These are phyloP conservation scores for Theretra japonica DNA, from an alignment of 2,888 invertebrate species.

Conservation along the genomic window DNA sequence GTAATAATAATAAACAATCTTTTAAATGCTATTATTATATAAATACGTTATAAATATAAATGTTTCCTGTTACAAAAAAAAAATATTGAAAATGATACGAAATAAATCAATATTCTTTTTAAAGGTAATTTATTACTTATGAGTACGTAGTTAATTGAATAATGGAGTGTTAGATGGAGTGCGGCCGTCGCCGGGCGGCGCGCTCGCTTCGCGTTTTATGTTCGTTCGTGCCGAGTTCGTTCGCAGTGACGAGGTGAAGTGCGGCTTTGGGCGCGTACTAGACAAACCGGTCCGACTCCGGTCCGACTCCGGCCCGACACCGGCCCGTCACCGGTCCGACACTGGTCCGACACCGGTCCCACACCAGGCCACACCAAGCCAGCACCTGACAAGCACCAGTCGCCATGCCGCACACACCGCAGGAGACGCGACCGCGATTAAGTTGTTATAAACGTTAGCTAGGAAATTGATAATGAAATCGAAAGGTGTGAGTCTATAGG, in stretches of 20 bases:
- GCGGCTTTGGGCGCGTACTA: constrained; percentile 39
- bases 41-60: constrained; percentile 86
- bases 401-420: constrained; percentile 63
- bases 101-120: constrained; percentile 85
- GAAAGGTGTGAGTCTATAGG: constrained; percentile 83
- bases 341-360: constrained; percentile 29
- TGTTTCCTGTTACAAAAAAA: constrained; percentile 86
- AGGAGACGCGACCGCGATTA: constrained; percentile 79
- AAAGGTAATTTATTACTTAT: constrained; percentile 84
- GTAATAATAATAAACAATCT: constrained; percentile 86
- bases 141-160: constrained; percentile 84
- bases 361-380: constrained; percentile 31
- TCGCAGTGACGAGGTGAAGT: constrained; percentile 65
- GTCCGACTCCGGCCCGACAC: background rate
- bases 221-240: constrained; percentile 76
- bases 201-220: constrained; percentile 78
- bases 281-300: constrained; percentile 31
- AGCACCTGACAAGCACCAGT: constrained; percentile 43
- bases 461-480: constrained; percentile 85
- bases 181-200: constrained; percentile 72
- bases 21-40: constrained; percentile 86
- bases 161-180: constrained; percentile 79
- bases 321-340: constrained; percentile 10
- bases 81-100: constrained; percentile 85
- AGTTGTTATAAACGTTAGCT: constrained; percentile 84